A percentile compares a stretch with the other conserved stretches of the same genome.
These are phyloP conservation scores for Eclectus roratus DNA, from an alignment of 2,113 vertebrate genomes.

Conservation along the genomic window DNA sequence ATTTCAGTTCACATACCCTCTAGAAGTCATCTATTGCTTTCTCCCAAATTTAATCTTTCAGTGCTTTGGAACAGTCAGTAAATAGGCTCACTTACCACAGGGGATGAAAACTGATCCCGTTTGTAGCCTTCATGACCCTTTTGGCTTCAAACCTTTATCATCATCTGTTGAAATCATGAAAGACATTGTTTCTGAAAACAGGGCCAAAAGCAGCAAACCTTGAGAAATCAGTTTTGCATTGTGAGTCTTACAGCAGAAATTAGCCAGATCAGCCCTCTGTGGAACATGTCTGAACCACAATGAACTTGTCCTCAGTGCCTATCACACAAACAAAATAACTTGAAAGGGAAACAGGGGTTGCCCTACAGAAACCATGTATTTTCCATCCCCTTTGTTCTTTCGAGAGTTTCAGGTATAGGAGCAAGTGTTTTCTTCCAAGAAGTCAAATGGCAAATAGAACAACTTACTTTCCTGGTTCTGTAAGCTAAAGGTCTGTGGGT, in stretches of 20 bases:
- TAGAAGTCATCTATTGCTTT: conserved; percentile 42
- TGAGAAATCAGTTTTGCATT: neutral
- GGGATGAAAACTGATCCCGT: neutral
- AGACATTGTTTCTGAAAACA: neutral
- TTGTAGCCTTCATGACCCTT: neutral
- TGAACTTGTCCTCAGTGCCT: neutral
- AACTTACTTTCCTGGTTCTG: neutral
- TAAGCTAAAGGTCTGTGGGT: neutral
- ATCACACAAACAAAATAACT: neutral
- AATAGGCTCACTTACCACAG: conserved; percentile 8
- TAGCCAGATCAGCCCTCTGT: neutral
- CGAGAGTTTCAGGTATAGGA: neutral
- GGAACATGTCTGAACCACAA: neutral
- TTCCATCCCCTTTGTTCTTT: neutral
- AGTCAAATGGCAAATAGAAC: neutral
- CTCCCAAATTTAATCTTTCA: conserved; percentile 25
- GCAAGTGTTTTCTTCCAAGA: conserved; percentile 6
- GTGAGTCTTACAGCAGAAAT: neutral
- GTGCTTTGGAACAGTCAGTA: conserved; percentile 23
- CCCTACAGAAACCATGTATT: neutral
- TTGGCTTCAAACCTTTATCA: neutral
- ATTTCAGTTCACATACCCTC: neutral
- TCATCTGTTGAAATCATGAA: neutral
- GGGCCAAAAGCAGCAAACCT: neutral
- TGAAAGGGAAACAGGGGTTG: neutral